Evolutionary conservation across 2,888 invertebrate genomes (phyloP).

Genomic region (Belgica antarctica): DNA sequence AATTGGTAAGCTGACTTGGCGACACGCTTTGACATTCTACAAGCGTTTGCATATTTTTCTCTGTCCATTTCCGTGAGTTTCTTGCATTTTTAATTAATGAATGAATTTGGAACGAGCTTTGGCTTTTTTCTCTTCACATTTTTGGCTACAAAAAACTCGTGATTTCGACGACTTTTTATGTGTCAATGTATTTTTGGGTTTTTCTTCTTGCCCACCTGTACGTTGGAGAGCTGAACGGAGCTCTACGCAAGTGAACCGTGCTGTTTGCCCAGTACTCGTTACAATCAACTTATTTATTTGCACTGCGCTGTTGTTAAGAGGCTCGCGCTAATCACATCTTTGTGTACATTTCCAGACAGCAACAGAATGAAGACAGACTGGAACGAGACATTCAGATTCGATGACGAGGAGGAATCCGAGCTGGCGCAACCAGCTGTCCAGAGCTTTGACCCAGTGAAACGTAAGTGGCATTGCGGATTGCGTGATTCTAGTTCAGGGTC

Average conservation of each 20-base stretch:
- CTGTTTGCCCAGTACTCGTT: constrained; percentile 12
- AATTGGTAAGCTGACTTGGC: too few relatives aligned
- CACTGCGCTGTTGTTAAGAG: constrained; percentile 30
- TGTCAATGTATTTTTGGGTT: constrained; percentile 29
- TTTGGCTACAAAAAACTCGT: constrained; percentile 26
- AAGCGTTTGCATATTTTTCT: constrained; percentile 31
- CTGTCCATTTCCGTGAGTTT: constrained; percentile 30
- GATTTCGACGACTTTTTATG: too few relatives aligned
- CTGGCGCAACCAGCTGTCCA: constrained; percentile 15
- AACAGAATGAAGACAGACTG: constrained; percentile 34
- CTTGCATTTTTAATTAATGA: constrained; percentile 31
- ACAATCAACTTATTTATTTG: constrained; percentile 23
- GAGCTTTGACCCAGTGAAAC: not conserved
- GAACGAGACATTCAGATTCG: constrained; percentile 37
- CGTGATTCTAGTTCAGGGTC: too few relatives aligned
- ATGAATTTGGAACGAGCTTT: constrained; percentile 40
- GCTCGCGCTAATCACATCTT: not conserved
- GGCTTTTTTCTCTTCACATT: not conserved
- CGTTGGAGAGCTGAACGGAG: not conserved
- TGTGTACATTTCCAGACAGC: not conserved
- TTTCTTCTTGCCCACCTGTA: constrained; percentile 31
- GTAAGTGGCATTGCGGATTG: not conserved
- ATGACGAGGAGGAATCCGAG: constrained; percentile 26
- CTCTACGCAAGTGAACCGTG: not conserved
- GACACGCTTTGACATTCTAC: not conserved